Evolutionary conservation across 2,888 invertebrate genomes (phyloP).

Genomic region (Mimachlamys varia): DNA sequence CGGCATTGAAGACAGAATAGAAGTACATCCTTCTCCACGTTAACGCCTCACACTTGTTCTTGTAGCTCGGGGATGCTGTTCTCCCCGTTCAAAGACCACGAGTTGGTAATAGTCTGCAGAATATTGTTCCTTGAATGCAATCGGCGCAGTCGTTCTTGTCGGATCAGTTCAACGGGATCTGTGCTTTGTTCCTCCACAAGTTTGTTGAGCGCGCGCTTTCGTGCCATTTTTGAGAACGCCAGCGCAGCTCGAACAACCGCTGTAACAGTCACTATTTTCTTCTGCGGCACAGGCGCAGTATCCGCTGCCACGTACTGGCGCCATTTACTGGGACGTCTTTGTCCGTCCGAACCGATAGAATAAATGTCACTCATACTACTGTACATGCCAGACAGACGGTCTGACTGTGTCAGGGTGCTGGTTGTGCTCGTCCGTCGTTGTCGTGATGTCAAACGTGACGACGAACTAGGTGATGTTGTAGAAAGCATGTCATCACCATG

Average conservation of each 20-base stretch:
- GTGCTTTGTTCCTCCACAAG: constrained; percentile 64
- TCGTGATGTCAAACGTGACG: neutral
- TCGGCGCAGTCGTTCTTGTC: constrained; percentile 60
- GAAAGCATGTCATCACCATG: neutral
- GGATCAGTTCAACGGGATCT: constrained; percentile 60
- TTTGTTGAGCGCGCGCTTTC: constrained; percentile 57
- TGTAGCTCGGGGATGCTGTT: neutral
- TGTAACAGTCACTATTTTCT: constrained; percentile 59
- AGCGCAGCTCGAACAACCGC: constrained; percentile 62
- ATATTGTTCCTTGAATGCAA: constrained; percentile 61
- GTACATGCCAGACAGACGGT: constrained; percentile 43
- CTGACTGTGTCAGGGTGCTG: neutral
- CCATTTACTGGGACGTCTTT: constrained; percentile 50
- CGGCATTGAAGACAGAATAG: too few species aligned
- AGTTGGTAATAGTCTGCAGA: constrained; percentile 56
- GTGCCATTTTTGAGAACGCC: constrained; percentile 62
- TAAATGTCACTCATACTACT: constrained; percentile 50
- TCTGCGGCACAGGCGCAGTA: constrained; percentile 48
- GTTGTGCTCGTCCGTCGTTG: neutral
- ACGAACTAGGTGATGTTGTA: neutral
- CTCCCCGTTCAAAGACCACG: neutral
- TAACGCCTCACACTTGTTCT: neutral
- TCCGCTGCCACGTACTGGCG: constrained; percentile 48
- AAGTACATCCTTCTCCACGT: too few species aligned
- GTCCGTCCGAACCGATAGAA: constrained; percentile 50